Base-by-base conservation (phyloP, 1,140 invertebrate genomes). In the Calliopsis andreniformis region DNA sequence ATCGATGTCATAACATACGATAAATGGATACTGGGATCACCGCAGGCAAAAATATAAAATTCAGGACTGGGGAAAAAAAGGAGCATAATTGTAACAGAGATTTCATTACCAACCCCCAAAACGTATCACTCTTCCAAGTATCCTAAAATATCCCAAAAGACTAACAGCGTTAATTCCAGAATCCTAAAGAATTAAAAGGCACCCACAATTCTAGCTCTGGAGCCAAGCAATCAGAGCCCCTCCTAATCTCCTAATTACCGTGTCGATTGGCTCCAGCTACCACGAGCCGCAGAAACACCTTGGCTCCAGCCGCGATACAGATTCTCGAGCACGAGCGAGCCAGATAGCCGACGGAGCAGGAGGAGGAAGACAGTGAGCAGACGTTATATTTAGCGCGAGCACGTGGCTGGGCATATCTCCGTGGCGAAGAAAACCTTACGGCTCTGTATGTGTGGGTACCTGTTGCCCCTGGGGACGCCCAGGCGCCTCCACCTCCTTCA, bases 311-410 rank as follows among this genome's bases (percentile, higher is more conserved):
- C 66, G 32, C 32, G 64, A 67, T 66, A 51, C 49, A 67, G 23
- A 51, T 51, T 66, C 63, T 7, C 14, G 47, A 53, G 20, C 20
- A 8, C n/a, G 6, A 2, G 16, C 64, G n/a, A 7, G 12, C 25
- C 18, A 23, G 5, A 25, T n/a, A 23, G 10, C n/a, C n/a, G 45
- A 42, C 16, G 7, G 8, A 39, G 25, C 35, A 25, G 49, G 42
- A 68, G 76, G 66, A 61, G 32, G 80, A 78, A 82, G 79, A 84
- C 84, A 79, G 61, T 76, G 47, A 72, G 69, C 80, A 71, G 70
- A 72, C 67, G 72, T 81, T 87, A 87, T 87, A 87, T 87, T 87
- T 87, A 87, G 82, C 77, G 30, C 63, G 85, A 87, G 85, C 86
- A 87, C 86, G 86, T 87, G 86, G 72, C 76, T 71, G 85, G 75